These are phyloP conservation scores for Cricetomys ansorgei DNA, from an alignment of 2,113 vertebrate genomes.

Conservation along the genomic window DNA sequence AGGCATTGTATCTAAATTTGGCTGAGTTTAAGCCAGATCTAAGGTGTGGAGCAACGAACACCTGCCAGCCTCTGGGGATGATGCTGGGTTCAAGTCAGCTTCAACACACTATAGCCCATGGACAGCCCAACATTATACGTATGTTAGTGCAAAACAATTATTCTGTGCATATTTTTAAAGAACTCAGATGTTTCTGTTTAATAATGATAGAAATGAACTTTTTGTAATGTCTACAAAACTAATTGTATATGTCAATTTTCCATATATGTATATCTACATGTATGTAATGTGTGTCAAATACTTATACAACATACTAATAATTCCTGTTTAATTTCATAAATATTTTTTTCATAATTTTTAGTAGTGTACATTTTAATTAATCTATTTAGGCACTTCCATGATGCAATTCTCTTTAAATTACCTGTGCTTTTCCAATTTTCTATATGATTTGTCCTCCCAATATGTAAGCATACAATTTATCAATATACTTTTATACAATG, in stretches of 20 bases:
- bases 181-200: not conserved
- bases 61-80: too few relatives aligned
- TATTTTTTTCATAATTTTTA: not conserved
- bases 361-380: not conserved
- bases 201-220: not conserved
- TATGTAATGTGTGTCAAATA: not conserved
- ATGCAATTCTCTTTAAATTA: not conserved
- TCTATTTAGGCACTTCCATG: not conserved
- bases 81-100: too few relatives aligned
- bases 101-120: too few relatives aligned
- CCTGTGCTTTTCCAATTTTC: not conserved
- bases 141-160: not conserved
- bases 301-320: not conserved
- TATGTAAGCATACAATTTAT: not conserved
- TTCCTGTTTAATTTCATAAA: not conserved
- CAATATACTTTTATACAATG: not conserved
- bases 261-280: not conserved
- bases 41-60: too few relatives aligned
- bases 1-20: too few relatives aligned
- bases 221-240: not conserved
- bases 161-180: not conserved
- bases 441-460: not conserved
- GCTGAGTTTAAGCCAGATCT: too few relatives aligned
- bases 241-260: not conserved
- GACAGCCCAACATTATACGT: too few relatives aligned